These are phyloP conservation scores for Cylas formicarius DNA, from an alignment of 1,140 invertebrate species.

Conservation along the genomic window DNA sequence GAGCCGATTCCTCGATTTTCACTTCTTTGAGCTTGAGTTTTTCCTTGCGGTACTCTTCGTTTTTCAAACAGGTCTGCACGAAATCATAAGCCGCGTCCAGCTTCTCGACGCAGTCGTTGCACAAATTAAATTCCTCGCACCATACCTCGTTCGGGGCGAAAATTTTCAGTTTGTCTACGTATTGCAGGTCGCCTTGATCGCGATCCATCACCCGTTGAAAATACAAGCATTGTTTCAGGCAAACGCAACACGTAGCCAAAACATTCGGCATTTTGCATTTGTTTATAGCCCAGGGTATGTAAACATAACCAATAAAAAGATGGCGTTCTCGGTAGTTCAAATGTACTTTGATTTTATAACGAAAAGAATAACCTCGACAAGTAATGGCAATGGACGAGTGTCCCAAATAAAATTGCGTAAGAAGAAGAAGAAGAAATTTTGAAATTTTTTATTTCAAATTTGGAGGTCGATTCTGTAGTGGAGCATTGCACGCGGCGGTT, in stretches of 20 bases:
- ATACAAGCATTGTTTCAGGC: slow-evolving; percentile 11
- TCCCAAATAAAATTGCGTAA: too few species aligned
- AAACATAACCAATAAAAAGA: too few species aligned
- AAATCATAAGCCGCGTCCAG: slow-evolving; percentile 20
- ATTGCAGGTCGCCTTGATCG: slow-evolving; percentile 5
- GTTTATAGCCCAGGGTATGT: not conserved
- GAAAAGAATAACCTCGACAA: too few species aligned
- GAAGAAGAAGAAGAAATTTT: too few species aligned
- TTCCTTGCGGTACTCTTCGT: slow-evolving; percentile 16
- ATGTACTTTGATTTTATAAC: too few species aligned
- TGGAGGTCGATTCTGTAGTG: too few species aligned
- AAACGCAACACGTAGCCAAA: slow-evolving; percentile 18
- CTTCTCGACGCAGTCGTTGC: slow-evolving; percentile 17
- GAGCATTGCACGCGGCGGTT: too few species aligned
- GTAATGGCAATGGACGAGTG: too few species aligned
- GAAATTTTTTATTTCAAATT: too few species aligned
- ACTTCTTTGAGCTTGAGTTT: slow-evolving; percentile 2
- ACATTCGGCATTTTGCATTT: not conserved
- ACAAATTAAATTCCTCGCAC: slow-evolving; percentile 14
- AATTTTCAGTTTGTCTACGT: slow-evolving; percentile 14
- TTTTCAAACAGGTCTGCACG: slow-evolving; percentile 18
- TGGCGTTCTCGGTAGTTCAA: too few species aligned
- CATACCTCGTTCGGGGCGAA: slow-evolving; percentile 22
- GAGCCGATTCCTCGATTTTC: not conserved
- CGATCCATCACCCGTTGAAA: slow-evolving; percentile 15